Percentiles rank a stretch among this genome's conserved stretches.
phyloP scores from a whole-genome alignment of 1,140 invertebrate genomes.

The Lucilia sericata region DNA sequence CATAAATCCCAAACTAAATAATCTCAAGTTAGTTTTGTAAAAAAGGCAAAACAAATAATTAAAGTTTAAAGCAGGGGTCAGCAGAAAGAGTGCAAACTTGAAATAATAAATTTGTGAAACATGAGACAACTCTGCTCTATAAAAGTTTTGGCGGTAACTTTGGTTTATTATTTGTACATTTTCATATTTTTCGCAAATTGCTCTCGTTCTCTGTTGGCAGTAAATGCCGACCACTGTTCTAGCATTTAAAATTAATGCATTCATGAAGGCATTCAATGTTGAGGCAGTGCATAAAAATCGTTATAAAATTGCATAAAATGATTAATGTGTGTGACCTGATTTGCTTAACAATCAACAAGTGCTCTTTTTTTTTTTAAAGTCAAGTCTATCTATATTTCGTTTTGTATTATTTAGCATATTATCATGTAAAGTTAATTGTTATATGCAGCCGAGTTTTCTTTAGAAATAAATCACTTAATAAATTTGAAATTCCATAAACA shows the following conservation, averaged over 20 bases:
- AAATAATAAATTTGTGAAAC: too few relatives aligned
- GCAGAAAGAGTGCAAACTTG: too few relatives aligned
- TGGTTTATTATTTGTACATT: too few relatives aligned
- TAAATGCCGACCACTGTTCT: too few relatives aligned
- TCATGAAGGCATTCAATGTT: too few relatives aligned
- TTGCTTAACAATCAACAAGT: slow-evolving; percentile 4
- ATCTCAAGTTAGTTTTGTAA: not conserved
- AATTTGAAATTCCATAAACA: not conserved
- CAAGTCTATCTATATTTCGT: not conserved
- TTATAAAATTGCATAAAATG: slow-evolving; percentile 15
- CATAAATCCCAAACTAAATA: not conserved
- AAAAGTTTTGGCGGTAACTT: too few relatives aligned
- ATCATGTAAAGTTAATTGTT: slow-evolving; percentile 2
- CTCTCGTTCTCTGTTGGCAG: too few relatives aligned
- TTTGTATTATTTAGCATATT: not conserved
- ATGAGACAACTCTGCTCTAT: too few relatives aligned
- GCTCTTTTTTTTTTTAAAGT: not conserved
- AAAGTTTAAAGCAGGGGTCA: too few relatives aligned
- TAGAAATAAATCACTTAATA: too few relatives aligned
- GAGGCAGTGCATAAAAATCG: not conserved
- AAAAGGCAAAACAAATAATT: not conserved
- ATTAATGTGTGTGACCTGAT: slow-evolving; percentile 44
- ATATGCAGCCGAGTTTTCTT: not conserved
- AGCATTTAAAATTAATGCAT: too few relatives aligned
- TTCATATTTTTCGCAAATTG: too few relatives aligned